Conservation (phyloP, 2,797 vertebrate genomes). For the Gymnothorax javanicus region DNA sequence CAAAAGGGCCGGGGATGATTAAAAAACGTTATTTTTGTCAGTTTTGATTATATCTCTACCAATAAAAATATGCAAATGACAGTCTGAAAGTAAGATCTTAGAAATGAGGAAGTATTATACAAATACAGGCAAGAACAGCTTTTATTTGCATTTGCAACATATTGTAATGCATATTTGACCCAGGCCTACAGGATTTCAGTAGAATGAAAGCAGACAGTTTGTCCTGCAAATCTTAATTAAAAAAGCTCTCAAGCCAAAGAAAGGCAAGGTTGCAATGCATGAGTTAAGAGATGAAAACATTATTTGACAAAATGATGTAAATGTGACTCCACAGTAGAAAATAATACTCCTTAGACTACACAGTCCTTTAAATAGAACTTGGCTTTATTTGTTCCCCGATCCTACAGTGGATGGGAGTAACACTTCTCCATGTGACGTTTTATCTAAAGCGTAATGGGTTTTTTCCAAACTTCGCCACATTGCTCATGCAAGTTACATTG, state of each 20-base stretch:
- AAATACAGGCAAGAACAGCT: too few species aligned
- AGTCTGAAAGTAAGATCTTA: too few species aligned
- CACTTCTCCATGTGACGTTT: slow-evolving; percentile 30
- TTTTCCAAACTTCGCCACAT: slow-evolving; percentile 30
- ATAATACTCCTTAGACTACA: not conserved
- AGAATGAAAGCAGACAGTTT: not conserved
- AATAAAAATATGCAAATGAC: too few species aligned
- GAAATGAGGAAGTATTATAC: too few species aligned
- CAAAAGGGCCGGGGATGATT: too few species aligned
- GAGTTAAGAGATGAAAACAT: not conserved
- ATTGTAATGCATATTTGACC: not conserved
- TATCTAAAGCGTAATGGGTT: slow-evolving; percentile 24
- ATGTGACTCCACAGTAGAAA: not conserved
- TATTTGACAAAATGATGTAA: not conserved
- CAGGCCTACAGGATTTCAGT: not conserved
- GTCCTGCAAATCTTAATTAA: not conserved
- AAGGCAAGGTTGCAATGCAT: not conserved
- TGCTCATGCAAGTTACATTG: slow-evolving; percentile 37
- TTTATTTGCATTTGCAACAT: too few species aligned
- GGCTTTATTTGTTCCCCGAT: slow-evolving; percentile 25
- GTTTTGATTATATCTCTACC: too few species aligned
- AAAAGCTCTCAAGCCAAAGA: not conserved
- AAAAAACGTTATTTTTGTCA: too few species aligned
- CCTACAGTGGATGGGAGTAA: slow-evolving; percentile 20
- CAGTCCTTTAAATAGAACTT: slow-evolving; percentile 7